These are phyloP conservation scores for Euwallacea similis DNA, from an alignment of 1,140 invertebrate species.

Conservation along the genomic window DNA sequence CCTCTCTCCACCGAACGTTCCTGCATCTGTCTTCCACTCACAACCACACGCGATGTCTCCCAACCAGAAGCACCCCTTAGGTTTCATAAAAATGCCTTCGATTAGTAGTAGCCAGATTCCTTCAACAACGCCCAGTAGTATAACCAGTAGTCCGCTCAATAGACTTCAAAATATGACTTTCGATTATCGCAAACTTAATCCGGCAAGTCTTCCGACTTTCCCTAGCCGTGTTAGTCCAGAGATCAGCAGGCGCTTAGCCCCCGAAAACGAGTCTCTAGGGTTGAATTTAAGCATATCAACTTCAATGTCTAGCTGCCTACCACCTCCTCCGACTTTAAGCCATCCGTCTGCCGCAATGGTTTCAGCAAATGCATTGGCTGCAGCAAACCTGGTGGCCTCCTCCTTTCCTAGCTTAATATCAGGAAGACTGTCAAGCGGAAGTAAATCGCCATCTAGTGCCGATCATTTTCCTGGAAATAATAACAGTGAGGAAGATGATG, in stretches of 20 bases:
- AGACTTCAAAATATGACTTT: conserved; percentile 93
- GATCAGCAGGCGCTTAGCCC: conserved; percentile 52
- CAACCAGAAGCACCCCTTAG: conserved; percentile 55
- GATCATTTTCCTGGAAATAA: conserved; percentile 53
- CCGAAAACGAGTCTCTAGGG: conserved; percentile 59
- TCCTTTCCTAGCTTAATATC: conserved; percentile 53
- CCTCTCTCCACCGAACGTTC: conserved; percentile 60
- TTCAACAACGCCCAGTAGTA: conserved; percentile 53
- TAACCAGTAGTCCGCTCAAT: conserved; percentile 67
- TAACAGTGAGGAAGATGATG: conserved; percentile 62
- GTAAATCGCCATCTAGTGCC: conserved; percentile 53
- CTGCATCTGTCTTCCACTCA: conserved; percentile 57
- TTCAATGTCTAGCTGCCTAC: conserved; percentile 65
- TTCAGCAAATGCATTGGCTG: conserved; percentile 53
- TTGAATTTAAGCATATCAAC: conserved; percentile 64
- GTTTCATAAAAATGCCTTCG: conserved; percentile 51
- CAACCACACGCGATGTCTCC: conserved; percentile 57
- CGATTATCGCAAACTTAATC: conserved; percentile 80
- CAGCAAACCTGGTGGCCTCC: conserved; percentile 55
- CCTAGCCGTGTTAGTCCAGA: conserved; percentile 53
- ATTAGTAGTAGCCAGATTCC: conserved; percentile 45
- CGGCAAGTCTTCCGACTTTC: conserved; percentile 56
- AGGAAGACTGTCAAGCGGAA: conserved; percentile 46
- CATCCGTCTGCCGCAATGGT: conserved; percentile 60
- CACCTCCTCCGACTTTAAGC: conserved; percentile 58